Conservation (phyloP, 2,797 vertebrate species). For the Chloroceryle amazona region DNA sequence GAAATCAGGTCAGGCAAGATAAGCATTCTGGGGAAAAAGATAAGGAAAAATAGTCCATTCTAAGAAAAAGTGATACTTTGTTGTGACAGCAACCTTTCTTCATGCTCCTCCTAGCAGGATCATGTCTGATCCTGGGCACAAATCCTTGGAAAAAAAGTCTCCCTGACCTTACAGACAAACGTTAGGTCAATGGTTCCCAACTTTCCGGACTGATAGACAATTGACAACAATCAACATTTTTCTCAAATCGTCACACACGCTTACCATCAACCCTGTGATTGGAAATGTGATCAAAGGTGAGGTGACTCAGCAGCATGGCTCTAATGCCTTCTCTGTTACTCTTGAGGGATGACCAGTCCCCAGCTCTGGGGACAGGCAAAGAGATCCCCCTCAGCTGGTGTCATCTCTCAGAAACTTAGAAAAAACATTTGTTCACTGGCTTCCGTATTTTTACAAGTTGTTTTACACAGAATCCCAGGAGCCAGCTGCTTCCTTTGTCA, state of each 20-base stretch:
- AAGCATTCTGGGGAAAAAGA: background rate
- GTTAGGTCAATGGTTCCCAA: slow-evolving; percentile 28
- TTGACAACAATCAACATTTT: slow-evolving; percentile 3
- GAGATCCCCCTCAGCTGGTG: background rate
- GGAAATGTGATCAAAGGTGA: background rate
- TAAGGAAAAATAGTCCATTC: background rate
- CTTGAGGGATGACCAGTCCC: background rate
- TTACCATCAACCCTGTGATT: background rate
- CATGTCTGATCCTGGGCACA: background rate
- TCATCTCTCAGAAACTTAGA: background rate
- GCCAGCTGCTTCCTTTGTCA: background rate
- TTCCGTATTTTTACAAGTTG: background rate
- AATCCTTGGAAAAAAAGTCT: background rate
- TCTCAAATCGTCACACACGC: background rate
- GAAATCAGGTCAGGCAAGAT: background rate
- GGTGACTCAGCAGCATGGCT: background rate
- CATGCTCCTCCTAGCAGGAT: background rate
- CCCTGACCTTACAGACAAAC: background rate
- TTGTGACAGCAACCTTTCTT: slow-evolving; percentile 24
- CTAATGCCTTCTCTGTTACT: background rate
- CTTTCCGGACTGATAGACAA: slow-evolving; percentile 16
- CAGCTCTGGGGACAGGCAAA: background rate
- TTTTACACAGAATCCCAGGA: background rate
- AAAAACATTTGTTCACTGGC: background rate
- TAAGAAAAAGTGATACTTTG: background rate